Evolutionary conservation across 2,888 invertebrate species (phyloP), one percentile per base, ranked within the genome.

Genomic region (Hedya salicella): DNA sequence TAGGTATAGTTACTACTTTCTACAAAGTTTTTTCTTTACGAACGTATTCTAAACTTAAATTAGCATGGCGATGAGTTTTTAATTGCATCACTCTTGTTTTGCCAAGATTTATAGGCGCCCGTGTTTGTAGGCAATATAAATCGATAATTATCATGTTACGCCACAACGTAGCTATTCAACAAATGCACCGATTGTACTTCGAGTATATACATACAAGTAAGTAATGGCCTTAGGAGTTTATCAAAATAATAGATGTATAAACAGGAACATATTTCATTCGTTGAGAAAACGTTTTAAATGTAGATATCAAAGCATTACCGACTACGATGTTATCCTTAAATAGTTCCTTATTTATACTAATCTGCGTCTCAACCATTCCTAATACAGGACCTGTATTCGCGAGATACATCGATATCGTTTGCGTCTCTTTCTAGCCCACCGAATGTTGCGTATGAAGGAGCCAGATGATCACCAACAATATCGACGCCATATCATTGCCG

Each of bases 71-170:
- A n/a, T n/a, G 44, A n/a, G 11, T 48, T 21, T 48, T 14, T 8
- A 19, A 19, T 39, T 53, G 39, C n/a, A 36, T n/a, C 36, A n/a
- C 32, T 36, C n/a, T 19, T 19, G 39, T 9, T 17, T 44, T 9
- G 44, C 9, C 44, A 17, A 44, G 44, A 16, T 44, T 17, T 53
- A 17, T 16, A 30, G 44, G 0, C 2, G 19, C n/a, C 39, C 53
- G 53, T 53, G 53, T 53, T 53, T 8, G 53, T 13, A 19, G 17
- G 19, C 36, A 53, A 53, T 53, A 39, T 17, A n/a, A 40, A 21
- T 21, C 14, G 21, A 9, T 6, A 13, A 40, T 54, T 40, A 54
- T 14, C 40, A 39, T 39, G 39, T 36, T 36, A 39, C 52, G 17
- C 13, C 39, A 5, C n/a, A n/a, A 25, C 25, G 3, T 13, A 13